Base-by-base conservation (phyloP, 2,888 invertebrate genomes). In the Thymelicus sylvestris region DNA sequence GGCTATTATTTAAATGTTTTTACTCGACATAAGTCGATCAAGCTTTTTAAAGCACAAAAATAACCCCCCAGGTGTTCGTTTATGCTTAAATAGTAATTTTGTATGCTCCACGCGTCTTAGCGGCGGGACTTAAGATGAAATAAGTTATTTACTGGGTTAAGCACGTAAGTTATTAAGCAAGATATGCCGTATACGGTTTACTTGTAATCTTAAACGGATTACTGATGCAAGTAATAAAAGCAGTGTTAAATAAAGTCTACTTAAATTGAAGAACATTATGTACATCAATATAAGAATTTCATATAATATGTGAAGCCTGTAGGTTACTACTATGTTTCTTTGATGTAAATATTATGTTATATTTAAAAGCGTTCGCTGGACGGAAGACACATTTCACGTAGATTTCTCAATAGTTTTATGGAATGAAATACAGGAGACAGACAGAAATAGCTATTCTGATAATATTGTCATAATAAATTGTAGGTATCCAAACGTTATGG, bases 71-170 rank as follows among this genome's bases (percentile, higher is more conserved):
- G 72, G 71, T 73, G 73, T 75, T 72, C 73, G 72, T 47, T 66
- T 59, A 67, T 68, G 70, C 67, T 74, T 75, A 76, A 79, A 76
- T 67, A 73, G 73, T 73, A 67, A 75, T 77, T 75, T 77, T 75
- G 72, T 74, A 70, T 60, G 67, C 68, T 57, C 64, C 52, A 13
- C 50, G 62, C 63, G 66, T 61, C 68, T 72, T 64, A 71, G 67
- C 71, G 61, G 67, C 15, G 19, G 19, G 60, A 48, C 10, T 60
- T 13, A 67, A 39, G 59, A 48, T 19, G 65, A 65, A 50, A 57
- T 57, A 66, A 52, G 41, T 52, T 61, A 67, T 67, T 67, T 47
- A 48, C 7, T 67, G 48, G 48, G 50, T 52, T 44, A 61, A 60
- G 67, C 44, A 44, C 44, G 44, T 48, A 61, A 39, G 50, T 61